These are phyloP conservation scores for Paramuricea clavata DNA, from an alignment of 92 coral and sea anemone genomes.

Conservation along the genomic window DNA sequence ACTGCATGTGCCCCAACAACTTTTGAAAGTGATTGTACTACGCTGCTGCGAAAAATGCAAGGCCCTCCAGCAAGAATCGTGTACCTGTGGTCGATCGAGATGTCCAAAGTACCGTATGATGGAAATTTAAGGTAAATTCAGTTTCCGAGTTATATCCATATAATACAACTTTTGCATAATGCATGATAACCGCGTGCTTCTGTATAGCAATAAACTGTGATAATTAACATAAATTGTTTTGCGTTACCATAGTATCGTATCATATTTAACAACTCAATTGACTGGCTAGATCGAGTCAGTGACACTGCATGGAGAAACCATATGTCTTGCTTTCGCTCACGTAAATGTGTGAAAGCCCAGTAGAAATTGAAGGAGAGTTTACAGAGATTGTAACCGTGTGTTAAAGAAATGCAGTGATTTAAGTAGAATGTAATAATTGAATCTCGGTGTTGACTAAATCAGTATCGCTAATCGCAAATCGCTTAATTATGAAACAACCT, in stretches of 20 bases:
- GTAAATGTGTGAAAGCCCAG: background rate
- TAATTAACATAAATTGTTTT: slow-evolving; percentile 6
- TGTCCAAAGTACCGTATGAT: background rate
- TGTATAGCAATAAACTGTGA: background rate
- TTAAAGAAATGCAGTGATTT: background rate
- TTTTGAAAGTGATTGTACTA: too few species aligned
- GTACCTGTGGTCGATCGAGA: too few species aligned
- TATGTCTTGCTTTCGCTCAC: background rate
- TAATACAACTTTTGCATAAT: background rate
- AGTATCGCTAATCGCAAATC: background rate
- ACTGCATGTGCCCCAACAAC: too few species aligned
- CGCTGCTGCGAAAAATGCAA: too few species aligned
- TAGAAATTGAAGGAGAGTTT: background rate
- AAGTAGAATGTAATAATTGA: background rate
- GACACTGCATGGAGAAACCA: background rate
- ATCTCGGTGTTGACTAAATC: background rate
- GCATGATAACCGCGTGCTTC: background rate
- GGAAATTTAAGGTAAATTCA: too few species aligned
- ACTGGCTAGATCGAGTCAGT: background rate
- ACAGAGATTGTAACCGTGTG: background rate
- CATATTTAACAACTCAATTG: slow-evolving; percentile 16
- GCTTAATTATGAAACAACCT: slow-evolving; percentile 39
- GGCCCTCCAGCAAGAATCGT: too few species aligned
- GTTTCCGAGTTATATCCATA: too few species aligned
- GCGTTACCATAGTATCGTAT: slow-evolving; percentile 24